Base-by-base conservation (phyloP, 2,113 vertebrate species). In the Nettapus auritus region DNA sequence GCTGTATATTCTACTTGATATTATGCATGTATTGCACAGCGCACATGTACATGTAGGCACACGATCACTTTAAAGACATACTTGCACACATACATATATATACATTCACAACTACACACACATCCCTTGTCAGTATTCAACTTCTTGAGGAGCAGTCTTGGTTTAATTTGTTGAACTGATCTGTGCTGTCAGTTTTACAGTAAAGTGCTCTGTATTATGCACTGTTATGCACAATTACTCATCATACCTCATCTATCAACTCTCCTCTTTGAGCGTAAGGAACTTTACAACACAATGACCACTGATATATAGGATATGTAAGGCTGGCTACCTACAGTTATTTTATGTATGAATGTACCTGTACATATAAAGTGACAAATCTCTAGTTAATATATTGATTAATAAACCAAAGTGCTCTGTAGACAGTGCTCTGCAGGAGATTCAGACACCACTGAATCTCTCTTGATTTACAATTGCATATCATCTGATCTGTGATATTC, bases 361-460 rank as follows among this genome's bases (percentile, higher is more conserved):
- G 42, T 87, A 8, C n/a, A 57, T 55, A 82, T 17, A 79, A 84
- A 90, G 40, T 81, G 73, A 64, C 57, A 90, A 62, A 33, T 93
- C 55, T 82, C 70, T 31, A 42, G 50, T 22, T 90, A 77, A 73
- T 73, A 53, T 73, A 90, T 64, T 83, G 86, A 89, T 96, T 90
- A 86, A 95, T 89, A 84, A 94, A 92, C 42, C 22, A 88, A 15
- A 62, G 21, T 75, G 34, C 68, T 93, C 52, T n/a, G 15, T 62
- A 79, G 66, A 48, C 46, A 62, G 21, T 75, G 33, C 68, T 93
- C 52, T n/a, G 15, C 57, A 76, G 66, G 46, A 48, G 46, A 48
- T 48, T 48, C 46, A 22, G 46, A 84, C 76, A 57, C 42, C 36
- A 55, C 20, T 76, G 74, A 79, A 89, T 62, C 44, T 44, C 33